These are phyloP conservation scores for Eremophila alpestris DNA, from an alignment of 2,797 vertebrate genomes.

Conservation along the genomic window DNA sequence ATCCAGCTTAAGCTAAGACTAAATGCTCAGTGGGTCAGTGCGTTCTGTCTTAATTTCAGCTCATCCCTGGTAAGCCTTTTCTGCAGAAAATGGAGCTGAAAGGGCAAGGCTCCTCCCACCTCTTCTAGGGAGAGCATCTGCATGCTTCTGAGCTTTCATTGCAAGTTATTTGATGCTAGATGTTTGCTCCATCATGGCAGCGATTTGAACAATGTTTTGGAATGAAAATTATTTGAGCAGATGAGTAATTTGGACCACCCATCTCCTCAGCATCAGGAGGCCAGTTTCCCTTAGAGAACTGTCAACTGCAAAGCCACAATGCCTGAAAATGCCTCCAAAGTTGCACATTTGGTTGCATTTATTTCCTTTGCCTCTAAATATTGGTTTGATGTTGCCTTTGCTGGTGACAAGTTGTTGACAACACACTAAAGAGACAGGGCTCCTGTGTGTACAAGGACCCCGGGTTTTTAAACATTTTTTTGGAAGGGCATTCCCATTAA, in stretches of 20 bases:
- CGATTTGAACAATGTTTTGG: background rate
- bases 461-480: background rate
- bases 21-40: background rate
- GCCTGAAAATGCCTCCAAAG: background rate
- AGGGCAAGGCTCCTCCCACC: background rate
- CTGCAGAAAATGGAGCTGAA: slow-evolving; percentile 8
- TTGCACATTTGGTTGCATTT: background rate
- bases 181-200: background rate
- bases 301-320: background rate
- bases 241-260: background rate
- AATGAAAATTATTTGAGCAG: background rate
- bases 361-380: background rate
- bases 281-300: background rate
- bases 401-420: background rate
- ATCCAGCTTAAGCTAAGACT: background rate
- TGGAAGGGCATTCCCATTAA: background rate
- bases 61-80: background rate
- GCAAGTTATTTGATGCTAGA: background rate
- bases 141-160: background rate
- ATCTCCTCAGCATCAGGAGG: background rate
- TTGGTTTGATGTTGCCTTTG: background rate
- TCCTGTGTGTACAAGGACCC: background rate
- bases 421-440: background rate
- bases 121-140: background rate
- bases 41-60: slow-evolving; percentile 23